A percentile compares a stretch with the other conserved stretches of the same genome.
Evolutionary conservation across 2,113 vertebrate species (phyloP).

Genomic region (Spea multiplicata): DNA sequence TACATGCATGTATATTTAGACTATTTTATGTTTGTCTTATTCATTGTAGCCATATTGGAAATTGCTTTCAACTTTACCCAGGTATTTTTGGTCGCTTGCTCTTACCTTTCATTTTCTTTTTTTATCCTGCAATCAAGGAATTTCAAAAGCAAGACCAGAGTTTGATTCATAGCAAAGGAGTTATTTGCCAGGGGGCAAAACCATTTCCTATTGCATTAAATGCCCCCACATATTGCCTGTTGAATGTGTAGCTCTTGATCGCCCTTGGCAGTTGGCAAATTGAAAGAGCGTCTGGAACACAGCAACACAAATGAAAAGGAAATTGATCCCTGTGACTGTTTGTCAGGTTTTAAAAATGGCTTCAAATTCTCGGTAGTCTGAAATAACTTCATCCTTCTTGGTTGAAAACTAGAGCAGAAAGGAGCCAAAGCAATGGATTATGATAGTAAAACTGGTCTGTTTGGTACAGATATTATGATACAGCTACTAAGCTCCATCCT

Average conservation of each 20-base stretch:
- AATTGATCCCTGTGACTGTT: constrained; percentile 47
- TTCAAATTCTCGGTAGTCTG: constrained; percentile 42
- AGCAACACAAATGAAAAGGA: constrained; percentile 46
- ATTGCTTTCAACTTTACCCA: constrained; percentile 11
- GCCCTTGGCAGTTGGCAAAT: constrained; percentile 47
- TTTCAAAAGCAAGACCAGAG: constrained; percentile 1
- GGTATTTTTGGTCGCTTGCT: background rate
- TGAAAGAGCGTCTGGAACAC: constrained; percentile 46
- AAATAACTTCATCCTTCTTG: constrained; percentile 37
- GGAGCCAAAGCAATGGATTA: background rate
- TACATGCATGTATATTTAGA: background rate
- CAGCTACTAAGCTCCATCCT: too few species aligned
- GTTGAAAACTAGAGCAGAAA: background rate
- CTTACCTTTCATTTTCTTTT: constrained; percentile 35
- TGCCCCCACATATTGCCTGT: constrained; percentile 42
- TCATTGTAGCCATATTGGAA: background rate
- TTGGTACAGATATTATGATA: background rate
- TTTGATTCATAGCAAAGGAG: constrained; percentile 23
- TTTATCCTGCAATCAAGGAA: constrained; percentile 7
- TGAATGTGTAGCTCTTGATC: constrained; percentile 36
- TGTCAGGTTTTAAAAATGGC: constrained; percentile 46
- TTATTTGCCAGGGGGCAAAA: constrained; percentile 40
- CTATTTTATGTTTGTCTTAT: background rate
- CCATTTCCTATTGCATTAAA: constrained; percentile 42
- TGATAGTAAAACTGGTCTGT: background rate